Evolutionary conservation across 1,140 invertebrate genomes (phyloP), one percentile per base, ranked within the genome.

Genomic region (Ruditapes philippinarum): DNA sequence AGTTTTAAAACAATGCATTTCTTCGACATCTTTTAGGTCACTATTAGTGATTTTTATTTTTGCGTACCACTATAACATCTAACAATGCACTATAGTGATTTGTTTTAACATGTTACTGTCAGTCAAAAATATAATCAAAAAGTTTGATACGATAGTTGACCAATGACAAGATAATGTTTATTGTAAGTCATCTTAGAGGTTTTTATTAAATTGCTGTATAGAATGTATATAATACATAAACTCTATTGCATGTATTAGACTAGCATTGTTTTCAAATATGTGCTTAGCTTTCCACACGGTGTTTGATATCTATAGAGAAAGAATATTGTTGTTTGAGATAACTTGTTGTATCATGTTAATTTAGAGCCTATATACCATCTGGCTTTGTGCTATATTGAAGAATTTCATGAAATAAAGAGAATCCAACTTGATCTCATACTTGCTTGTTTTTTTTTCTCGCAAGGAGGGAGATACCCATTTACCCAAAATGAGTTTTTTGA

Each of bases 301-400:
- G 65, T 70, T 36, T 70, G 65, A 38, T n/a, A n/a, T n/a, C n/a
- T n/a, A n/a, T 70, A 70, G 65, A 70, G 25, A 65, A 28, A 70
- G 38, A 38, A 70, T 12, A 28, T 17, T 2, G 3, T 38, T 70
- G 33, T 31, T 70, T n/a, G n/a, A n/a, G n/a, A n/a, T n/a, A n/a
- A n/a, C n/a, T n/a, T n/a, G n/a, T n/a, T 38, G 36, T 38, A 19
- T 17, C 0, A 70, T 38, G 33, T 36, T 70, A 38, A 17, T 4
- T 33, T 9, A 28, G 31, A 38, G 65, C 65, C 65, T 33, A 3
- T 70, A 33, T 38, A 38, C n/a, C 65, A 70, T 17, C 11, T 17
- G 65, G 57, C 57, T 40, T 38, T 70, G 65, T 70, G 65, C 65
- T 70, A 38, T 70, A 70, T 38, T 70, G 65, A 40, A 70, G 38